A percentile compares a stretch with the other conserved stretches of the same genome.
Evolutionary conservation across 2,797 vertebrate species (phyloP).

Genomic region (Dermochelys coriacea): DNA sequence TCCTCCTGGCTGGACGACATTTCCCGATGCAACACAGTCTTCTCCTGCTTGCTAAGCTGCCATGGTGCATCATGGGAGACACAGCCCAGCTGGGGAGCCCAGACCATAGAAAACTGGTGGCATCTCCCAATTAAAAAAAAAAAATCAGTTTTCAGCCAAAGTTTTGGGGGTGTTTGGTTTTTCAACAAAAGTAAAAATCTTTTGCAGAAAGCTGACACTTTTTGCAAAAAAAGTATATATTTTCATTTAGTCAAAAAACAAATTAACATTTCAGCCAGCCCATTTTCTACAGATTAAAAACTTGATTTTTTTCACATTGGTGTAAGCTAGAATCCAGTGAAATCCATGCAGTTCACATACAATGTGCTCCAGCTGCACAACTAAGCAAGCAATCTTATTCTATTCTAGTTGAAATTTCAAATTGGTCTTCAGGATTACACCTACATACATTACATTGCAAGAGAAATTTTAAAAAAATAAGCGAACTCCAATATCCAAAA

Average conservation of each 20-base stretch:
- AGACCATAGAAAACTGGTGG: not conserved
- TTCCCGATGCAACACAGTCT: not conserved
- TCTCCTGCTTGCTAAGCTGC: not conserved
- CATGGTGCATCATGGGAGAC: not conserved
- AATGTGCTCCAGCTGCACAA: not conserved
- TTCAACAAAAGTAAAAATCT: not conserved
- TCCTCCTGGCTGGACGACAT: not conserved
- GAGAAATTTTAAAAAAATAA: not conserved
- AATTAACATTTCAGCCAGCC: not conserved
- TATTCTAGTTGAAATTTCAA: not conserved
- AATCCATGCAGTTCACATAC: not conserved
- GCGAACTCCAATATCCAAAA: not conserved
- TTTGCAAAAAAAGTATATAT: not conserved
- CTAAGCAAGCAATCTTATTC: not conserved
- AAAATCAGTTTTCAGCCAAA: not conserved
- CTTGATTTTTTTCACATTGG: constrained; percentile 9
- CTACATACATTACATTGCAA: not conserved
- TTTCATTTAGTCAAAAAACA: not conserved
- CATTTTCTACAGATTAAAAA: not conserved
- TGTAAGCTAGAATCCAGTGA: not conserved
- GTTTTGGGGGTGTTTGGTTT: not conserved
- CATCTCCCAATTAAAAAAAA: not conserved
- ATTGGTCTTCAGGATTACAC: not conserved
- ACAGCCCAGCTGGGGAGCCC: not conserved
- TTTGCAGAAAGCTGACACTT: not conserved